Base-by-base conservation (phyloP, 1,140 invertebrate species). In the Hesperophylax magnus region DNA sequence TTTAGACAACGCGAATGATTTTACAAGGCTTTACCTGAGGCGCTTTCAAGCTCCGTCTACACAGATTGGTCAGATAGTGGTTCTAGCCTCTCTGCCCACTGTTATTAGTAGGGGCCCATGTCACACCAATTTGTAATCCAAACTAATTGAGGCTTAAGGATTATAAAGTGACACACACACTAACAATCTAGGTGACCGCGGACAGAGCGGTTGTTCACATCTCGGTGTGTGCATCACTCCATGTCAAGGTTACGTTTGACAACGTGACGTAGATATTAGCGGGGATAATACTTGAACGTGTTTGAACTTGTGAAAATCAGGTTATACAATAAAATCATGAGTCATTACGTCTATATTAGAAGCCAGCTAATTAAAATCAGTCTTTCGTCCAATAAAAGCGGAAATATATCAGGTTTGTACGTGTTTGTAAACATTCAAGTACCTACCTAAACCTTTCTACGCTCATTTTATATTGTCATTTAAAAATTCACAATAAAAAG, bases 121-220 rank as follows among this genome's bases (percentile, higher is more conserved):
- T 82, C 81, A 82, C 74, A 82, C 54, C 77, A 82, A 82, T 82
- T 82, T 82, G 77, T 82, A 82, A 82, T 78, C 81, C 81, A 79
- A 82, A 82, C 77, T 79, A 82, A 82, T 82, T 79, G 80, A 77
- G 76, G 75, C 67, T 71, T 78, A 75, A 34, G 67, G 80, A 78
- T 81, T 81, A 81, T 78, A 78, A 78, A 78, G 20, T 78, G 75
- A 72, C 60, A 71, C 67, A 71, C 67, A 71, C 67, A 71, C 67
- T 39, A 52, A 52, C 31, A 52, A 52, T 71, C n/a, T 71, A 52
- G 67, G 67, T 71, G 67, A 71, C 52, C 56, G 79, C 52, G 72
- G 24, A 34, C 52, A 31, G 22, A 52, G 39, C 34, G 67, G 67
- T 52, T 71, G 39, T 71, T 71, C 67, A 71, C 67, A 18, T 18